Evolutionary conservation across 2,113 vertebrate genomes (phyloP).

Genomic region (cat (Felis catus)): F.catus_Fca126_mat1.0 CM031415.1:90809001-90809500

Average conservation of each 20-base stretch:
- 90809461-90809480: neutral
- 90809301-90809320: neutral
- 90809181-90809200: fast-evolving
- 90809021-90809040: fast-evolving
- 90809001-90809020: neutral
- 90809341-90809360: neutral
- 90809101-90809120: neutral
- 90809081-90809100: neutral
- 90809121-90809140: neutral
- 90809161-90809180: neutral
- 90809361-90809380: neutral
- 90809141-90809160: fast-evolving
- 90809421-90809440: neutral
- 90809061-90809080: neutral
- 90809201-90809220: neutral
- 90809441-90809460: neutral
- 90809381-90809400: neutral
- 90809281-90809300: neutral
- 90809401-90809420: neutral
- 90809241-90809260: neutral
- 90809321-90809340: neutral
- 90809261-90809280: neutral
- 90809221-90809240: neutral
- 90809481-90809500: neutral
- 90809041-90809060: neutral